A percentile compares a stretch with the other conserved stretches of the same genome.
Evolutionary conservation across 2,113 vertebrate species (phyloP).

Genomic region (Nibea albiflora): DNA sequence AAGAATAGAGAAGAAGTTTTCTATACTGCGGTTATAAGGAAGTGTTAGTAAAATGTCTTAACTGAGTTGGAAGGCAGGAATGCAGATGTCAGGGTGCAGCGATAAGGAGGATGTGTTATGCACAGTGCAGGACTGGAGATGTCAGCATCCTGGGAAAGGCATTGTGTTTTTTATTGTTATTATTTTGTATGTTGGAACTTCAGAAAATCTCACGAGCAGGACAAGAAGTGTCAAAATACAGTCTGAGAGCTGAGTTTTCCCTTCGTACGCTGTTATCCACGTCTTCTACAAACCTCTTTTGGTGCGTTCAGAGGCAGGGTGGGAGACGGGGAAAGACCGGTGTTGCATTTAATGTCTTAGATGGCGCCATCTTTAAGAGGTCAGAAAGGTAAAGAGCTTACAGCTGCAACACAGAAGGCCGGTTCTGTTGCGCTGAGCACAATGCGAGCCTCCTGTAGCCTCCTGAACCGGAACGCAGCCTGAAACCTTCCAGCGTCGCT

Average conservation of each 20-base stretch:
- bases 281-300: not conserved
- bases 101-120: not conserved
- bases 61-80: not conserved
- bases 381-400: not conserved
- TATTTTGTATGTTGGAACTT: not conserved
- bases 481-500: not conserved
- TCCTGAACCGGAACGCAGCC: too few species aligned
- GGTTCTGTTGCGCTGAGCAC: too few species aligned
- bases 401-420: too few species aligned
- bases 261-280: not conserved
- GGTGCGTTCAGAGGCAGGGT: not conserved
- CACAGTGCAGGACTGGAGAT: not conserved
- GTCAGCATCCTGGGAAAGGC: not conserved
- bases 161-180: not conserved
- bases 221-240: not conserved
- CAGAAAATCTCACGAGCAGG: not conserved
- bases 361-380: not conserved
- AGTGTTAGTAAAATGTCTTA: conserved; percentile 4
- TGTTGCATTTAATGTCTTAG: not conserved
- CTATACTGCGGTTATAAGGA: not conserved
- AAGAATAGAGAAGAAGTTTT: not conserved
- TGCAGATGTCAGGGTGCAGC: not conserved
- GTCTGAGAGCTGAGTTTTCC: not conserved
- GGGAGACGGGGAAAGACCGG: not conserved
- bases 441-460: too few species aligned